These are phyloP conservation scores for Pyrrhura leucotis DNA, from an alignment of 2,797 vertebrate species.

Conservation along the genomic window DNA sequence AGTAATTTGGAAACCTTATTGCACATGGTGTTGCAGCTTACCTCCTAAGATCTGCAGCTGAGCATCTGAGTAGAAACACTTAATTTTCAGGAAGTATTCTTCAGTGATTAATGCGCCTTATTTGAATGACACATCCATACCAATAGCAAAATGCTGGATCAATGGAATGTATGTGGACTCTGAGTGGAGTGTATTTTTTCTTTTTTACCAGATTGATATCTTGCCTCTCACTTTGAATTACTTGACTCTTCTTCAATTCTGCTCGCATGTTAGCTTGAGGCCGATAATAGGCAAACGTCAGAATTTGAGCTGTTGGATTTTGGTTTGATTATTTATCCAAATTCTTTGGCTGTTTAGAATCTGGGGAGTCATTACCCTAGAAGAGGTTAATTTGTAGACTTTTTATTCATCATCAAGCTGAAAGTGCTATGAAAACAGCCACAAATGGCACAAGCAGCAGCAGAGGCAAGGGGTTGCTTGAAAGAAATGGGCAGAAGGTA, in stretches of 20 bases:
- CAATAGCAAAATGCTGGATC: not conserved
- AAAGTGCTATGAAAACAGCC: not conserved
- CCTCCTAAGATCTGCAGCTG: not conserved
- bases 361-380: not conserved
- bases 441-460: not conserved
- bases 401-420: not conserved
- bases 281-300: not conserved
- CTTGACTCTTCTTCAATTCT: not conserved
- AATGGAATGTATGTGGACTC: not conserved
- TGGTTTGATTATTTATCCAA: not conserved
- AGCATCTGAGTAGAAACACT: not conserved
- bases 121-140: fast-evolving
- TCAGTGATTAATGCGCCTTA: not conserved
- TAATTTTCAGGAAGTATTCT: not conserved
- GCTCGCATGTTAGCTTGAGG: not conserved
- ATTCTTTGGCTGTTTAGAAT: not conserved
- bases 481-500: not conserved
- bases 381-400: not conserved
- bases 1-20: not conserved
- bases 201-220: not conserved
- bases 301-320: not conserved
- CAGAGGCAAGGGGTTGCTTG: not conserved
- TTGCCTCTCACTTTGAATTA: not conserved
- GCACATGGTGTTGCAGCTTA: not conserved
- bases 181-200: not conserved